Base-by-base conservation (phyloP, 1,140 invertebrate genomes). In the Cepaea nemoralis region DNA sequence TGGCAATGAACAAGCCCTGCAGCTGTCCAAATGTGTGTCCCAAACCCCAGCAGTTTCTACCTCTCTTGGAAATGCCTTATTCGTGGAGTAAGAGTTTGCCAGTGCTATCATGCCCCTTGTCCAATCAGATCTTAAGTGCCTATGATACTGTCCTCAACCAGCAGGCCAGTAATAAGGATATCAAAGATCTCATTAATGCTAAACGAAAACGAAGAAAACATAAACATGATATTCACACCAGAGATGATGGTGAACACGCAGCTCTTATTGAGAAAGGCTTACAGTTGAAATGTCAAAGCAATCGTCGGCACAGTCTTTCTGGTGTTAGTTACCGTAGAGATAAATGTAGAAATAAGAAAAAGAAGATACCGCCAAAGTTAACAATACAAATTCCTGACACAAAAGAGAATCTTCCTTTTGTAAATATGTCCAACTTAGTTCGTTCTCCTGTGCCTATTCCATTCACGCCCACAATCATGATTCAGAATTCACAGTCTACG, bases 31-130 rank as follows among this genome's bases (percentile, higher is more conserved):
- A 81, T 39, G 78, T 82, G 27, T 79, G 74, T 24, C 63, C 82
- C 14, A 40, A 71, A 27, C 40, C 74, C 8, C 77, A 45, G 1
- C 77, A 75, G 35, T 55, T 50, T 27, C 63, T 75, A 31, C 59
- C 79, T 66, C 66, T 82, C 14, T 67, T 82, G 19, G 81, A 67
- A 1, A 37, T 82, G 59, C 66, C 81, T 5, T 71, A 73, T 27
- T 39, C 63, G 14, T 83, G 79, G 82, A 85, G 83, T 73, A 85
- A 85, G 35, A 85, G 84, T 63, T 35, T 85, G 81, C 84, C 84
- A 1, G 48, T 78, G 12, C 63, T 85, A 22, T 73, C 78, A 0
- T 48, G 19, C n/a, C 1, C 50, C n/a, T 31, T 79, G 59, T 79
- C 77, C 59, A 69, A 31, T 33, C 77, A 79, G 19, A 59, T 79